These are phyloP conservation scores for Trichoplax adhaerens DNA, from an alignment of 37 sponge, comb jelly and placozoan genomes.

Conservation along the genomic window DNA sequence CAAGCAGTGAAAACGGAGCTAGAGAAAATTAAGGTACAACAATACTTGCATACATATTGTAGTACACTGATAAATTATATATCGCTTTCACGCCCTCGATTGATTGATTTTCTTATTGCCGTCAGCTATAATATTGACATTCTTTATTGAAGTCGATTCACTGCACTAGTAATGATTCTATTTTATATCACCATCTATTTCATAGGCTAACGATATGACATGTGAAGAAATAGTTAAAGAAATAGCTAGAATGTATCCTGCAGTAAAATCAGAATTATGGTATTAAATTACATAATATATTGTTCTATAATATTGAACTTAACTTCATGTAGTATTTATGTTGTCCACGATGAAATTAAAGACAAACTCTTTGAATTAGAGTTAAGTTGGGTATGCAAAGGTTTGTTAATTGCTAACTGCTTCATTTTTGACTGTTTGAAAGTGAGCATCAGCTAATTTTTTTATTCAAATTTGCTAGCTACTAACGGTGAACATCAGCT, in stretches of 20 bases:
- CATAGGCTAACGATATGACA: slow-evolving; percentile 29
- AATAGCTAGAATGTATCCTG: slow-evolving; percentile 65
- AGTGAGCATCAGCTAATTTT: no score
- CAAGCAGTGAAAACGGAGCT: slow-evolving; percentile 95
- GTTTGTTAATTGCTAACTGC: not conserved
- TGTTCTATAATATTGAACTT: not conserved
- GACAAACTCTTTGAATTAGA: slow-evolving; percentile 92
- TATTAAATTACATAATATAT: not conserved
- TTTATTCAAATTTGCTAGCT: no score
- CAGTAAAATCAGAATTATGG: not conserved
- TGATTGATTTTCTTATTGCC: no score
- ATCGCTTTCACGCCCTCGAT: no score
- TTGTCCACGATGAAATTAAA: slow-evolving; percentile 91
- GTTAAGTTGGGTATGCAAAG: slow-evolving; percentile 92
- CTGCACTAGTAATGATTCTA: no score
- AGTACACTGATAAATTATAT: no score
- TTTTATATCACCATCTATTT: no score
- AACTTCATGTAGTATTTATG: slow-evolving; percentile 50
- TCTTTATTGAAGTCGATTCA: no score
- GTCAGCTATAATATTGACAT: no score
- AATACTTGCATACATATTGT: no score
- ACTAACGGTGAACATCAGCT: slow-evolving; percentile 4
- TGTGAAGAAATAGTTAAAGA: slow-evolving; percentile 72
- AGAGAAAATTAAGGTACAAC: slow-evolving; percentile 70
- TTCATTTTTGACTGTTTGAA: no score